Evolutionary conservation across 2,113 vertebrate genomes (phyloP), one percentile per base, ranked within the genome.

Genomic region (Hydrochoerus hydrochaeris): DNA sequence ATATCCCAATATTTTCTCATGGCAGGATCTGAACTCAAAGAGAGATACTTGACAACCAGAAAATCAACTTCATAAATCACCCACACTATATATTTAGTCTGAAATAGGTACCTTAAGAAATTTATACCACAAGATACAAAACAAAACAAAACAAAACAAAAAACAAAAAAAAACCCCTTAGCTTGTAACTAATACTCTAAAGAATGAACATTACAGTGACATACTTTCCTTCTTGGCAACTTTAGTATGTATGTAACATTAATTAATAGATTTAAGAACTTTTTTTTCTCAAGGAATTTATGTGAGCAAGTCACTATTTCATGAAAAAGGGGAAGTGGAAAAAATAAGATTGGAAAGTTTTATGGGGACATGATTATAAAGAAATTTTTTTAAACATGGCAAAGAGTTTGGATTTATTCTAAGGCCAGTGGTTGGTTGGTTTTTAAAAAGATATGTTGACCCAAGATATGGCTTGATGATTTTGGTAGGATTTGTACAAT

Each of bases 21-120:
- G 60, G 62, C 46, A 86, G 38, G 46, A 92, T 14, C 46, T 81
- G 57, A 86, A 89, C 62, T 83, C 52, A 71, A 80, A 94, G n/a
- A 95, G 44, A 88, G 26, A 93, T 60, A 84, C n/a, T 87, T 94
- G 63, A 95, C 46, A 86, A 78, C 54, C 14, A 90, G 73, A 94
- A 94, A 73, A 57, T 58, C 28, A 78, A 71, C 35, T 88, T 92
- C 67, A 80, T 83, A 71, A 90, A 80, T 13, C 9, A 85, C 20
- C 35, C 28, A 69, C 52, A 77, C 22, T 52, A 28, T 44, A 71
- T 62, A 5, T 38, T 88, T 22, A 85, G 38, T 88, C 20, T 85
- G 77, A 67, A 89, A 82, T 65, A 44, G 26, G 13, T 83, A 78
- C 75, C 87, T 88, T 6, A 20, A 78, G 60, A 73, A 67, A 8